Percentiles rank a stretch among this genome's conserved stretches.
phyloP scores from a whole-genome alignment of 2,113 vertebrate genomes.

The Genyomyrus donnyi region DNA sequence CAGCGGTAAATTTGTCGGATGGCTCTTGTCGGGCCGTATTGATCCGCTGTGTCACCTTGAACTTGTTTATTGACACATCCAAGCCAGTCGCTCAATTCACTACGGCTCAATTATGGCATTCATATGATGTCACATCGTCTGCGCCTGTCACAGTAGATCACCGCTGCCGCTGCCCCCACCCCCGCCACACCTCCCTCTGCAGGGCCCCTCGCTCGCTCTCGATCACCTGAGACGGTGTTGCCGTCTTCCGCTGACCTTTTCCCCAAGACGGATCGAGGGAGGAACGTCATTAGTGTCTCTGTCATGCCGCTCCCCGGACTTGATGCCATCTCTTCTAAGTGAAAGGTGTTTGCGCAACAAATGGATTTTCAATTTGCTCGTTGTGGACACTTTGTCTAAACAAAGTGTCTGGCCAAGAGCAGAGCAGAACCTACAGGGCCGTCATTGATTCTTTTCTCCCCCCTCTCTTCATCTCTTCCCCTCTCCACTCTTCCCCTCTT shows the following conservation, averaged over 20 bases:
- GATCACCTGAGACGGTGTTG: slow-evolving; percentile 57
- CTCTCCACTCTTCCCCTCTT: neutral
- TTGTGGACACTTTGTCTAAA: slow-evolving; percentile 32
- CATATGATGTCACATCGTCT: slow-evolving; percentile 89
- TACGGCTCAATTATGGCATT: slow-evolving; percentile 97
- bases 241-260: slow-evolving; percentile 80
- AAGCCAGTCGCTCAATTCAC: slow-evolving; percentile 86
- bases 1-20: slow-evolving; percentile 98
- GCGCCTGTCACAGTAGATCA: slow-evolving; percentile 71
- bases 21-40: slow-evolving; percentile 93
- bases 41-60: slow-evolving; percentile 98
- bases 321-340: slow-evolving; percentile 58
- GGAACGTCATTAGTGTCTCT: slow-evolving; percentile 72
- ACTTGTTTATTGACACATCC: slow-evolving; percentile 99
- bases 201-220: slow-evolving; percentile 37
- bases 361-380: slow-evolving; percentile 61
- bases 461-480: neutral
- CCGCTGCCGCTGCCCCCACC: slow-evolving; percentile 55
- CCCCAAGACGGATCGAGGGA: slow-evolving; percentile 70
- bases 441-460: slow-evolving; percentile 4
- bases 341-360: slow-evolving; percentile 69
- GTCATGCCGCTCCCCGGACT: slow-evolving; percentile 66
- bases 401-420: slow-evolving; percentile 16
- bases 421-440: slow-evolving; percentile 1
- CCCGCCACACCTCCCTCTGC: slow-evolving; percentile 24